Conservation (phyloP, 2,888 invertebrate genomes). For the Aethes cnicana region DNA sequence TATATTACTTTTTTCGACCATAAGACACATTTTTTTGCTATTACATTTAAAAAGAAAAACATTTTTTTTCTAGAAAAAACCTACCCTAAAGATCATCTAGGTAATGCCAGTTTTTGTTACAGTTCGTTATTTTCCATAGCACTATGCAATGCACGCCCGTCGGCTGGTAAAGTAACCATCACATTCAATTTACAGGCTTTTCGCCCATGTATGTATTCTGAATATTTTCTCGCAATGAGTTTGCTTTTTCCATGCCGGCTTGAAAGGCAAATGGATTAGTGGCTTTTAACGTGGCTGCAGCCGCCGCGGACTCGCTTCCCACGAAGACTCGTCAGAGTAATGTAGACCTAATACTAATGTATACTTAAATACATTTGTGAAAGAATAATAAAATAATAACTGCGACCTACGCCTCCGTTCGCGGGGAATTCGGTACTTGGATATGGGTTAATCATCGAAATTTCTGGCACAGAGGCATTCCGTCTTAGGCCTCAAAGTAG, state of each 20-base stretch:
- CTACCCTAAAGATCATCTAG: not conserved
- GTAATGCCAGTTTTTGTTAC: conserved; percentile 9
- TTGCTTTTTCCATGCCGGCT: conserved; percentile 51
- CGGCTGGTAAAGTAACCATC: conserved; percentile 39
- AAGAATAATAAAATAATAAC: too few species aligned
- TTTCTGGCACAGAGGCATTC: too few species aligned
- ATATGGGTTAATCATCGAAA: too few species aligned
- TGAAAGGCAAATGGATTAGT: conserved; percentile 70
- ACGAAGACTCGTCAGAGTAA: conserved; percentile 24
- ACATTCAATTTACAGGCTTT: conserved; percentile 41
- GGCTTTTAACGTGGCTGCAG: conserved; percentile 52
- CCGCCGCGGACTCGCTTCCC: conserved; percentile 18
- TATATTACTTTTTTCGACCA: too few species aligned
- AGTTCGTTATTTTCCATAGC: conserved; percentile 9
- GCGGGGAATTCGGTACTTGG: too few species aligned
- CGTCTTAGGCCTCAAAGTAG: too few species aligned
- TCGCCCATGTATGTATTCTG: conserved; percentile 47
- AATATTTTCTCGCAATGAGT: conserved; percentile 34
- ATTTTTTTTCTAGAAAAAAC: not conserved
- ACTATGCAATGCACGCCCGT: conserved; percentile 3
- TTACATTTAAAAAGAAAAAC: too few species aligned
- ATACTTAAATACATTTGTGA: too few species aligned
- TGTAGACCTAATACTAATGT: conserved; percentile 4
- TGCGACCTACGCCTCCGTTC: too few species aligned
- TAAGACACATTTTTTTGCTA: too few species aligned